These are phyloP conservation scores for Zaprionus nigranus DNA, from an alignment of 1,140 invertebrate genomes.

Conservation along the genomic window DNA sequence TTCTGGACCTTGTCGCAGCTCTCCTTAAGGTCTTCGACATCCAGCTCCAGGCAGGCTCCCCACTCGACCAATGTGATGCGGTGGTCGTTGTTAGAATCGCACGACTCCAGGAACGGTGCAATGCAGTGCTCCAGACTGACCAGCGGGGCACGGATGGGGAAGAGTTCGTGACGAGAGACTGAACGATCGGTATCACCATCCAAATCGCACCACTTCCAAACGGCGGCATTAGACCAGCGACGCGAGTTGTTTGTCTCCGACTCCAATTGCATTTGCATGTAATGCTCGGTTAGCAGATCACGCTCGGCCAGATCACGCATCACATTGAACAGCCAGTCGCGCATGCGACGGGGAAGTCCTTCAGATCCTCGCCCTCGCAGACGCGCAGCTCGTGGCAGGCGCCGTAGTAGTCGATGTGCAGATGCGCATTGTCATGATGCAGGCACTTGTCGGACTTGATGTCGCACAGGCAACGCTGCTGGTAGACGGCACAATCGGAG, in stretches of 20 bases:
- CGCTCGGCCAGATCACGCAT: conserved; percentile 97
- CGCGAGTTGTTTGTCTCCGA: conserved; percentile 93
- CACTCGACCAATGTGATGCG: conserved; percentile 95
- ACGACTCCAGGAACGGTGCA: conserved; percentile 96
- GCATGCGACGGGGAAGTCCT: conserved; percentile 97
- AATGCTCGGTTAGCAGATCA: conserved; percentile 93
- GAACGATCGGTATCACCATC: conserved; percentile 93
- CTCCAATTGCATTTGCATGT: conserved; percentile 93
- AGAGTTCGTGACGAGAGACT: conserved; percentile 96
- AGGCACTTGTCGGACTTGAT: conserved; percentile 90
- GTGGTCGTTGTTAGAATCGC: conserved; percentile 94
- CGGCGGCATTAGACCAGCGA: conserved; percentile 95
- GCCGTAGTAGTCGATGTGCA: conserved; percentile 97
- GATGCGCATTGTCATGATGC: conserved; percentile 91
- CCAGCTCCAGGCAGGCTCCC: conserved; percentile 95
- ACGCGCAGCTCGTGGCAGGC: conserved; percentile 90
- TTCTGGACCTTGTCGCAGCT: conserved; percentile 79
- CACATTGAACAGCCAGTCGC: conserved; percentile 98
- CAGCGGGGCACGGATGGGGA: conserved; percentile 96
- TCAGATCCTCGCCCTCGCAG: conserved; percentile 93
- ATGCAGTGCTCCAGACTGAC: conserved; percentile 97
- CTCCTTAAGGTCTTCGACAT: conserved; percentile 86
- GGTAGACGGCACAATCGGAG: conserved; percentile 96
- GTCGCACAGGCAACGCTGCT: conserved; percentile 94
- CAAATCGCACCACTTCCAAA: conserved; percentile 99